Evolutionary conservation across 2,797 vertebrate genomes (phyloP), one percentile per base, ranked within the genome.

Genomic region (Tachyglossus aculeatus): DNA sequence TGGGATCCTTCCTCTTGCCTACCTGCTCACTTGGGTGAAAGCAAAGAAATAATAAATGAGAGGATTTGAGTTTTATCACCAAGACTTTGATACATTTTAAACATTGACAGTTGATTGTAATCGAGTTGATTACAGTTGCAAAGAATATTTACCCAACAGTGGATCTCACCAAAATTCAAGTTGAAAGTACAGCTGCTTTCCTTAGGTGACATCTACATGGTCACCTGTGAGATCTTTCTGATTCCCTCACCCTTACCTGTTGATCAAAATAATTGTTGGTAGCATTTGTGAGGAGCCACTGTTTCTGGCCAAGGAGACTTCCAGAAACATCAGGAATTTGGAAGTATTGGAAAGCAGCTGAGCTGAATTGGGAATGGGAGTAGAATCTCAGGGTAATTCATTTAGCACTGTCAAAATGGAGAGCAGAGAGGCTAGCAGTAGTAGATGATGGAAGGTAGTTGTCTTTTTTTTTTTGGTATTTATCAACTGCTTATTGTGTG

Each of bases 141-240:
- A n/a, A n/a, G n/a, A n/a, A n/a, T n/a, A n/a, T 58, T 54, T 41
- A 64, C 51, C 22, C 54, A 68, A 33, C 45, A 38, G 3, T n/a
- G n/a, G 60, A 50, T 66, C 74, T 14, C 63, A 21, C 33, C 76
- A 44, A 68, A 45, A 52, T 50, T 34, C 67, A 27, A 37, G 29
- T 33, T 52, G 27, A 58, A 72, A 70, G n/a, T 22, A 64, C 34
- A 25, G 33, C 38, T 29, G 2, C 18, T 24, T 52, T 7, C 19
- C 47, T 66, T 62, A 50, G 11, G 19, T 47, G n/a, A n/a, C n/a
- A n/a, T n/a, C n/a, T n/a, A n/a, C n/a, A 12, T 34, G 18, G 25
- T 65, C 29, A 37, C 19, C 12, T 0, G 19, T 9, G 37, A 45
- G 25, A 21, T 55, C 4, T 44, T 61, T 50, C 61, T 47, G 19